Evolutionary conservation across 1,140 invertebrate genomes (phyloP).

Genomic region (Cherax quadricarinatus): DNA sequence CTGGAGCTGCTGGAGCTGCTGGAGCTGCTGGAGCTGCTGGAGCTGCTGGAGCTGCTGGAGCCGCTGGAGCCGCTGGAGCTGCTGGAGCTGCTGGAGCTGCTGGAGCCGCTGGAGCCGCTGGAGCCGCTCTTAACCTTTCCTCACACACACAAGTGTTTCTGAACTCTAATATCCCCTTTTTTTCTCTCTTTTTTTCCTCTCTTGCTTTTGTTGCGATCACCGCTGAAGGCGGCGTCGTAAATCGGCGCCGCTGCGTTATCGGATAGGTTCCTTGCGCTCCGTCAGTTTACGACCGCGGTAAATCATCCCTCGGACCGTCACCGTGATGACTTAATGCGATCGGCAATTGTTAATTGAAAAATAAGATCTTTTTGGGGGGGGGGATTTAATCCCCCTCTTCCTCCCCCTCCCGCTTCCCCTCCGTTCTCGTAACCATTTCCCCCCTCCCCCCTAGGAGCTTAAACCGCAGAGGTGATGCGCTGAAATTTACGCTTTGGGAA

Average conservation of each 20-base stretch:
- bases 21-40: background rate
- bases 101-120: background rate
- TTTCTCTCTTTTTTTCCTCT: background rate
- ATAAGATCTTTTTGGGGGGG: background rate
- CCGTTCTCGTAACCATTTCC: no score
- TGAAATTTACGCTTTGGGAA: background rate
- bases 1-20: background rate
- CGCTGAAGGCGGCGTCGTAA: background rate
- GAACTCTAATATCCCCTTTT: background rate
- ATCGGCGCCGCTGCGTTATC: background rate
- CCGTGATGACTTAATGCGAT: slow-evolving; percentile 19
- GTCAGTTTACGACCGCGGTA: slow-evolving; percentile 5
- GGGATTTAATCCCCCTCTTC: background rate
- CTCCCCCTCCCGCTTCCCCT: no score
- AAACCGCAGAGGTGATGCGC: background rate
- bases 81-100: background rate
- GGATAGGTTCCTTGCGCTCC: background rate
- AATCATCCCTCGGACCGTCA: slow-evolving; percentile 17
- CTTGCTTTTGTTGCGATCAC: no score
- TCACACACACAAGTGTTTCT: background rate
- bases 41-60: background rate
- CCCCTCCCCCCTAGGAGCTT: no score
- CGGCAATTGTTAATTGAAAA: slow-evolving; percentile 37
- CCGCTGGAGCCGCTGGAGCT: background rate
- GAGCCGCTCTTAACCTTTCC: background rate